Evolutionary conservation across 2,113 vertebrate genomes (phyloP).

Genomic region (Chinchilla lanigera): DNA sequence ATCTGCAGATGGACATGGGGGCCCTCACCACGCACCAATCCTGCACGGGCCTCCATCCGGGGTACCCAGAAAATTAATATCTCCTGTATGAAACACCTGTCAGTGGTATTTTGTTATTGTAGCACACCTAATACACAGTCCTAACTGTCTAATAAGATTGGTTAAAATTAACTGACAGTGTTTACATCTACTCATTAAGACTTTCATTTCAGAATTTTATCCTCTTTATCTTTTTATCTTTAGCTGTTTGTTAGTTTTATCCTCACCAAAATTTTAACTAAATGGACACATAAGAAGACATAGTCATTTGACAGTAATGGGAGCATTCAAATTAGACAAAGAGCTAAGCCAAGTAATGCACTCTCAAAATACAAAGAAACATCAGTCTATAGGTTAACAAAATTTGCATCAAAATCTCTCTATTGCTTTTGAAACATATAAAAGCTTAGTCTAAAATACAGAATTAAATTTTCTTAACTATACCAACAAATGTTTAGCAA

Average conservation of each 20-base stretch:
- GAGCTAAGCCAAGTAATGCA: neutral
- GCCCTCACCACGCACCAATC: too few relatives aligned
- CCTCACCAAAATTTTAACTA: neutral
- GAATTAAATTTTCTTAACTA: too few relatives aligned
- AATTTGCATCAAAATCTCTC: neutral
- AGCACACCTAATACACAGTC: neutral
- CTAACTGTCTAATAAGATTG: neutral
- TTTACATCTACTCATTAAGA: neutral
- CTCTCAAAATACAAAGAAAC: neutral
- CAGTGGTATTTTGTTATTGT: neutral
- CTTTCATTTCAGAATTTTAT: constrained; percentile 32
- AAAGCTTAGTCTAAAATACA: neutral
- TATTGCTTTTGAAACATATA: neutral
- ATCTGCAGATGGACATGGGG: neutral
- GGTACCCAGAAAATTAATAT: neutral
- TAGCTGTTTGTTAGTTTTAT: neutral
- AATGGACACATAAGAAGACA: neutral
- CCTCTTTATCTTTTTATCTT: neutral
- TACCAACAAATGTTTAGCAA: too few relatives aligned
- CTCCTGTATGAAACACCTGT: neutral
- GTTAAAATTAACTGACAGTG: neutral
- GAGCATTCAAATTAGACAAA: neutral
- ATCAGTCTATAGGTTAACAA: neutral
- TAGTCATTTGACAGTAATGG: neutral
- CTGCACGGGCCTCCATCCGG: neutral